Evolutionary conservation across 1,140 invertebrate genomes (phyloP), one percentile per base, ranked within the genome.

Genomic region (Megathymus violae): DNA sequence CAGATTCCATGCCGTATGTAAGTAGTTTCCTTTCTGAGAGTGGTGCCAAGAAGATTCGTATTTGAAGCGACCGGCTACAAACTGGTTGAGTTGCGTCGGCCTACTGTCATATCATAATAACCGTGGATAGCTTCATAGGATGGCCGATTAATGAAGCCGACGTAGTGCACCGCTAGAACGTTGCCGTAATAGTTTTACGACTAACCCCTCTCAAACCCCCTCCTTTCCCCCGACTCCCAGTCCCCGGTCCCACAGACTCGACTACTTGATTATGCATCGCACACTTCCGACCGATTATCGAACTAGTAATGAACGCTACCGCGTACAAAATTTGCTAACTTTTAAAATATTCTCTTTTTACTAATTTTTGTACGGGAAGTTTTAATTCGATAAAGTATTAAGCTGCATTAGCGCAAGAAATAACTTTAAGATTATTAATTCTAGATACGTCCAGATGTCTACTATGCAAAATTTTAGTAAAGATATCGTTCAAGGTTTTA

Each of bases 161-260:
- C 74, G 71, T 77, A 78, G 71, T 80, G 72, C 74, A 75, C 75
- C 72, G 67, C 79, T 22, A 84, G 83, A 85, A 83, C 80, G 78
- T 79, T 80, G 80, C 76, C 75, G 79, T 90, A 90, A 90, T 90
- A 88, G 88, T 88, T 90, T 90, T 88, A 90, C 83, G 79, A 86
- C 77, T 81, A 76, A 73, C 78, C 76, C 77, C 76, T 62, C 44
- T 13, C 17, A n/a, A 48, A 14, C 34, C 51, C 38, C 14, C 27
- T 15, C 62, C 48, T 44, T n/a, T n/a, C n/a, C n/a, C n/a, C n/a
- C n/a, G n/a, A n/a, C n/a, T n/a, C n/a, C n/a, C n/a, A n/a, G n/a
- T n/a, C n/a, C n/a, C n/a, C n/a, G n/a, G n/a, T 62, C 61, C 61
- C 64, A 48, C 69, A 74, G 73, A 72, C 74, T 76, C 78, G 66